phyloP scores from a whole-genome alignment of 2,797 vertebrate genomes.

The Urocyon cinereoargenteus region DNA sequence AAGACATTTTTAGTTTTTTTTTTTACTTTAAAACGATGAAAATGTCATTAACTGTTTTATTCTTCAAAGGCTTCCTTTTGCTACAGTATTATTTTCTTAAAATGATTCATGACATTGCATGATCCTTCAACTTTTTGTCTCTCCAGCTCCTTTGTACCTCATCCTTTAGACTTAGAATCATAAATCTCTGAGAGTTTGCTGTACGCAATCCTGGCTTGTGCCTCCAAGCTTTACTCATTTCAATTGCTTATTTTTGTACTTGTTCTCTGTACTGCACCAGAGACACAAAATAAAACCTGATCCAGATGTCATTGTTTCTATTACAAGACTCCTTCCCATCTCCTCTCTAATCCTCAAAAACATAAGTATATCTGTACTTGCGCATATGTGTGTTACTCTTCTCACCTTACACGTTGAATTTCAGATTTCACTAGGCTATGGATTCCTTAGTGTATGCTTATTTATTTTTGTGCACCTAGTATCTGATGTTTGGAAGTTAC shows the following conservation, averaged over 20 bases:
- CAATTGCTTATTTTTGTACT: not conserved
- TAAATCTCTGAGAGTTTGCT: not conserved
- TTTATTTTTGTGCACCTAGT: not conserved
- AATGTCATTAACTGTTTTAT: not conserved
- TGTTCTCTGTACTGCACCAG: not conserved
- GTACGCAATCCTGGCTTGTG: not conserved
- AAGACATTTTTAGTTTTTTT: not conserved
- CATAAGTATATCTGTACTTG: rapidly evolving
- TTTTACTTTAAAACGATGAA: not conserved
- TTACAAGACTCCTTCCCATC: not conserved
- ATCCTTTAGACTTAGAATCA: not conserved
- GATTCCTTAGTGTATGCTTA: not conserved
- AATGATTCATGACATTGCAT: not conserved
- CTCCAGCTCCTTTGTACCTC: not conserved
- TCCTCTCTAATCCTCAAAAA: not conserved
- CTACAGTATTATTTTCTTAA: not conserved
- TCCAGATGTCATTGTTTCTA: not conserved
- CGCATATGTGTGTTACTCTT: not conserved
- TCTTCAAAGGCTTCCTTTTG: not conserved
- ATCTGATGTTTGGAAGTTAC: not conserved
- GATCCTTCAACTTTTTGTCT: not conserved
- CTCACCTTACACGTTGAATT: not conserved
- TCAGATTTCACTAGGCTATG: not conserved
- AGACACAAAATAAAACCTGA: not conserved
- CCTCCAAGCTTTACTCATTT: not conserved